Evolutionary conservation across 2,888 invertebrate genomes (phyloP), one percentile per base, ranked within the genome.

Genomic region (Hyposoter dolosus): DNA sequence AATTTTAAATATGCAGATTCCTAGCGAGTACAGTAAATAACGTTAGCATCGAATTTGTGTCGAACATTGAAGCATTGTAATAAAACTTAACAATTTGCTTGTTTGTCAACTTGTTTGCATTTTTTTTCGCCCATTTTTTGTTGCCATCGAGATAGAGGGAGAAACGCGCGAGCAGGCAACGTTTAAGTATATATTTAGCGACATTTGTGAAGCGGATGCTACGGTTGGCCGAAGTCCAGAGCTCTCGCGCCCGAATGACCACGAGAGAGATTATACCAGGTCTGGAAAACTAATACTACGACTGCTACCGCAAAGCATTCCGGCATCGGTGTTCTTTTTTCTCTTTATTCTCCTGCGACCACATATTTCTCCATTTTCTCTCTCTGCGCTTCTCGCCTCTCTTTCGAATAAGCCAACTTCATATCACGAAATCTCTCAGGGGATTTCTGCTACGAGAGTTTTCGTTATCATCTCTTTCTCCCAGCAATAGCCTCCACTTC

Each of bases 151-250:
- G 68, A 40, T n/a, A 68, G 4, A 60, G 60, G 5, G 28, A 60
- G 77, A 78, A 47, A 56, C 79, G 71, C 68, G 68, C 66, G 74
- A 66, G 45, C 56, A n/a, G 35, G 89, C 87, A 53, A 81, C 82
- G 66, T 82, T 90, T 88, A 85, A 90, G 69, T 91, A 90, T 92
- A 92, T 92, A 92, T 92, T 92, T 91, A 92, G 92, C 90, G 91
- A 90, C 91, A 92, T 92, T 92, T 91, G 92, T 92, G 89, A 92
- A 92, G 85, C 92, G 92, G 92, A 92, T 92, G 92, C 91, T 91
- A 90, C 89, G 88, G 88, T 91, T 92, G 92, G 92, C 92, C 84
- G 84, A 83, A 85, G 89, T 91, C 92, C 92, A 92, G 90, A 89
- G 75, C 56, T 82, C 78, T 81, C 71, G 63, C 78, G 83, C 79